Evolutionary conservation across 2,888 invertebrate species (phyloP), one percentile per base, ranked within the genome.

Genomic region (Cephonodes hylas): DNA sequence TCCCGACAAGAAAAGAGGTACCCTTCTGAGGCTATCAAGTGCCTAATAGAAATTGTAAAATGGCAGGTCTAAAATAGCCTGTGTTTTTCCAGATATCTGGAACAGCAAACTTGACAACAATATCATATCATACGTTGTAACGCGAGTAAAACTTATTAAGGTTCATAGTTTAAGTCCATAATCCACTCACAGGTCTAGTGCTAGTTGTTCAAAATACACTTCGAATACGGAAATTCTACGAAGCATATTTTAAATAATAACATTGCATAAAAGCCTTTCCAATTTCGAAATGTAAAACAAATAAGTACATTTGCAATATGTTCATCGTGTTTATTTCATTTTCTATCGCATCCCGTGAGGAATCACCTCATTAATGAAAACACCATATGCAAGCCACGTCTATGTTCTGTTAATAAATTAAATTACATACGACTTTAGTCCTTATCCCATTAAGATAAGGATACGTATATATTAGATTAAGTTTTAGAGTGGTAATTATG

Each of bases 291-390:
- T 66, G 70, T 72, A 73, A 66, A 67, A 74, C 70, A 69, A 71
- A 72, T 73, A 73, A 71, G 68, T 71, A 75, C 73, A 77, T 79
- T 79, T 78, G 73, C 77, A 73, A 80, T 82, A 77, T 70, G 63
- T 76, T 69, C 69, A 70, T 74, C 69, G 74, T 79, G 76, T 77
- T 80, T 80, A 79, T 77, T 78, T 74, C 76, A 80, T 79, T 79
- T 78, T 76, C 76, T 75, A 77, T 66, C 75, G 66, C 68, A 74
- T 80, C 75, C 84, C 81, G 69, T 13, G 71, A 77, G 84, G 79
- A 73, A 78, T 82, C 77, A 80, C 81, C 80, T 81, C 79, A 81
- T 84, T 83, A 84, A 81, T 76, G 75, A 70, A 67, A 74, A 81
- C 80, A 80, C 72, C 77, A 80, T 75, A 77, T 79, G 73, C 66